Evolutionary conservation across 1,140 invertebrate genomes (phyloP), one percentile per base, ranked within the genome.

Genomic region (Heliconius himera): DNA sequence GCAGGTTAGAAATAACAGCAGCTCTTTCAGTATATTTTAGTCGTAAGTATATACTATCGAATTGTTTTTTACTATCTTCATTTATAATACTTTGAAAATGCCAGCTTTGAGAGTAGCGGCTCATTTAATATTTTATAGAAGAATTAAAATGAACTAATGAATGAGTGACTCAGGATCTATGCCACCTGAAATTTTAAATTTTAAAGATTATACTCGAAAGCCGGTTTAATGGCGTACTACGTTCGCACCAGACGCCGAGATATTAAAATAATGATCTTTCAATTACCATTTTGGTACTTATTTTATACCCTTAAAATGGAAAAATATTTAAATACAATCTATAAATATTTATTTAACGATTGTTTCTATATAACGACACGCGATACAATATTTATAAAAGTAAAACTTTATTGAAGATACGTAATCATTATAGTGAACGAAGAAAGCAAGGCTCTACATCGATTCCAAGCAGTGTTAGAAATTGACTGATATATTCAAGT

Each of bases 401-500:
- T 22, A 29, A 72, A 72, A 38, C 16, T 38, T 41, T 72, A 72
- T 72, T 41, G 36, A 72, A 72, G 9, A 72, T 72, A 72, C 70
- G 70, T 72, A 72, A 72, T 41, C 60, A 5, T 22, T 72, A 72
- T 72, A 70, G 38, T 70, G 20, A 76, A 70, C 18, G 41, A 70
- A 33, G 29, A 33, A 33, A 66, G 79, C 83, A 84, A 81, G 81
- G 85, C 84, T 82, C 83, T 81, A 75, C 80, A 76, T 83, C 77
- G 73, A 81, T 77, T 73, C 82, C 74, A 76, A 73, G 77, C 85
- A 86, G 81, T 87, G 82, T 86, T 84, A 78, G 70, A 54, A 76
- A 86, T 79, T 82, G 87, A 87, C 86, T 84, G 84, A 88, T 81
- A 78, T 87, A 81, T 54, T 78, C 56, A 75, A 77, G 73, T 74